A percentile compares a stretch with the other conserved stretches of the same genome.
These are phyloP conservation scores for Venturia canescens DNA, from an alignment of 1,140 invertebrate species.

Conservation along the genomic window DNA sequence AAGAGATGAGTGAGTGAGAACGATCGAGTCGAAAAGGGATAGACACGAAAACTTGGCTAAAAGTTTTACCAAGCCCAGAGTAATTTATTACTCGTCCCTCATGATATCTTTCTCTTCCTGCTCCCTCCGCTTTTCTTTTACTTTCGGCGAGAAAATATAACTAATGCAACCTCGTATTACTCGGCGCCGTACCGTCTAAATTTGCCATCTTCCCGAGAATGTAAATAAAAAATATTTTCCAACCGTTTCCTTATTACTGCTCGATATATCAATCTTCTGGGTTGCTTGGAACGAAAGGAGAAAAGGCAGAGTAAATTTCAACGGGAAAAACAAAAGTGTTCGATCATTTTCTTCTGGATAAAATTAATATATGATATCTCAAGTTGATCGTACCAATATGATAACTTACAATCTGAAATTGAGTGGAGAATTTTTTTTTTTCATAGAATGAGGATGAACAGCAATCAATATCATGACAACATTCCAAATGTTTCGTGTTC, in stretches of 20 bases:
- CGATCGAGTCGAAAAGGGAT: conserved; percentile 10
- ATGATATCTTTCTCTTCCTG: conserved; percentile 7
- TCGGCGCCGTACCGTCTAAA: neutral
- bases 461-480: too few species aligned
- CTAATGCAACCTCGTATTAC: conserved; percentile 6
- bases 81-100: conserved; percentile 34
- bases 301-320: neutral
- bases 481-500: too few species aligned
- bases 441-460: too few species aligned
- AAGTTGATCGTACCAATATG: too few species aligned
- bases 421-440: too few species aligned
- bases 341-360: too few species aligned
- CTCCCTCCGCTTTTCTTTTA: neutral
- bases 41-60: conserved; percentile 4
- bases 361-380: too few species aligned
- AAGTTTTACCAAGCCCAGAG: conserved; percentile 28
- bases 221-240: conserved; percentile 28
- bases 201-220: neutral
- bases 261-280: neutral
- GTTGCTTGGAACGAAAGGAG: neutral
- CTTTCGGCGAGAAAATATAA: conserved; percentile 14
- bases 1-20: conserved; percentile 8
- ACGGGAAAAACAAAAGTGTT: neutral
- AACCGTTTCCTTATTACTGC: neutral
- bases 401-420: too few species aligned